A percentile compares a stretch with the other conserved stretches of the same genome.
Evolutionary conservation across 2,797 vertebrate genomes (phyloP).

Genomic region (Artibeus jamaicensis): DNA sequence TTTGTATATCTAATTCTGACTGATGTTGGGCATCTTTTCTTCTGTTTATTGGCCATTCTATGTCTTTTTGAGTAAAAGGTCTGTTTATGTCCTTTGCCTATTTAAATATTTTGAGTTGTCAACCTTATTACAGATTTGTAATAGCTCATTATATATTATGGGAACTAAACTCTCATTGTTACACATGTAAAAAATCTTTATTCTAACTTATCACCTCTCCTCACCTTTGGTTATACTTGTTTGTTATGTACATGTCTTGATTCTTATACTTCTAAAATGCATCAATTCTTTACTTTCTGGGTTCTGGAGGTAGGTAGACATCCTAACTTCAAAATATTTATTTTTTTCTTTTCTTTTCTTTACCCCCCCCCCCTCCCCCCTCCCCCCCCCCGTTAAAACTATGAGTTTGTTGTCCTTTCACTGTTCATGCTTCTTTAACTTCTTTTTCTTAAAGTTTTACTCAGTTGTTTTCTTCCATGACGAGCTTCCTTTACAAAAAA

Average conservation of each 20-base stretch:
- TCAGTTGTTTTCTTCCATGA: background rate
- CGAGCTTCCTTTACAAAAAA: background rate
- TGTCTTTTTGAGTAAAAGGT: background rate
- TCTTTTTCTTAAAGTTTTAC: background rate
- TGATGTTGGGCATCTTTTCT: background rate
- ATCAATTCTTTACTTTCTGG: background rate
- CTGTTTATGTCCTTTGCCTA: background rate
- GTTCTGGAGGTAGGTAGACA: background rate
- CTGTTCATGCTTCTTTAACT: too few relatives aligned
- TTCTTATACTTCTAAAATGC: background rate
- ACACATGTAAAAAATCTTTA: background rate
- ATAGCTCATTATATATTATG: background rate
- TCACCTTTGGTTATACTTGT: background rate
- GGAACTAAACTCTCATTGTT: background rate
- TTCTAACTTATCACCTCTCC: background rate
- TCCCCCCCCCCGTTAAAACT: too few relatives aligned
- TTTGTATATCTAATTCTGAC: background rate
- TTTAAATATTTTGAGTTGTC: background rate
- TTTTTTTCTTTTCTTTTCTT: too few relatives aligned
- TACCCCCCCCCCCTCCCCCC: too few relatives aligned
- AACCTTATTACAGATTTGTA: background rate
- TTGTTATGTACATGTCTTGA: background rate
- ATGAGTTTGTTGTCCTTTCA: too few relatives aligned
- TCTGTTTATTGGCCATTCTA: background rate
- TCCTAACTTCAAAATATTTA: background rate